Evolutionary conservation across 1,140 invertebrate species (phyloP).

Genomic region (Zaprionus vittiger): DNA sequence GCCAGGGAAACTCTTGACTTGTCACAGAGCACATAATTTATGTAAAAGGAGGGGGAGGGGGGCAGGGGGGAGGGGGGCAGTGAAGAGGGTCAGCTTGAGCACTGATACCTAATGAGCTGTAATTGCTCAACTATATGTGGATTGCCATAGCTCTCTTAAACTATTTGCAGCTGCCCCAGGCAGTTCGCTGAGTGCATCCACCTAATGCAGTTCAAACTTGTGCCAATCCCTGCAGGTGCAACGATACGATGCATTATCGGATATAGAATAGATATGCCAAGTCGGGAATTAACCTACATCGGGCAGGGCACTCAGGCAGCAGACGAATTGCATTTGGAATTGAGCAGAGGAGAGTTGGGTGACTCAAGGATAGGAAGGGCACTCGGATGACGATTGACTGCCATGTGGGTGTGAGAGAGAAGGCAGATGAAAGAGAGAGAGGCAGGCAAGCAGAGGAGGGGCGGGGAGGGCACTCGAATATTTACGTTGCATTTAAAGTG

Average conservation of each 20-base stretch:
- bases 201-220: background rate
- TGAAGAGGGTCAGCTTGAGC: background rate
- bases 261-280: background rate
- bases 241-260: background rate
- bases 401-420: background rate
- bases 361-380: background rate
- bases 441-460: too few relatives aligned
- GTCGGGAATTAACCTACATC: background rate
- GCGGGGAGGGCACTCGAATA: conserved; percentile 58
- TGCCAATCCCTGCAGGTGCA: background rate
- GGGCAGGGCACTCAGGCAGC: background rate
- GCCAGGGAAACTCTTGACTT: conserved; percentile 35
- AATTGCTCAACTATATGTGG: background rate
- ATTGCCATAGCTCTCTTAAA: background rate
- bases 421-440: background rate
- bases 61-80: background rate
- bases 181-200: background rate
- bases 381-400: background rate
- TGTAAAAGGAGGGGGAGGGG: background rate
- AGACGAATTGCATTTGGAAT: background rate
- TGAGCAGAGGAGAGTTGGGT: background rate
- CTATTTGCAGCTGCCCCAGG: background rate
- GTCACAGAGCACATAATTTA: conserved; percentile 67
- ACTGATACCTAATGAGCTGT: background rate
- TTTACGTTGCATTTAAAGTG: conserved; percentile 80